Base-by-base conservation (phyloP, 2,888 invertebrate species). In the Metalampra italica region DNA sequence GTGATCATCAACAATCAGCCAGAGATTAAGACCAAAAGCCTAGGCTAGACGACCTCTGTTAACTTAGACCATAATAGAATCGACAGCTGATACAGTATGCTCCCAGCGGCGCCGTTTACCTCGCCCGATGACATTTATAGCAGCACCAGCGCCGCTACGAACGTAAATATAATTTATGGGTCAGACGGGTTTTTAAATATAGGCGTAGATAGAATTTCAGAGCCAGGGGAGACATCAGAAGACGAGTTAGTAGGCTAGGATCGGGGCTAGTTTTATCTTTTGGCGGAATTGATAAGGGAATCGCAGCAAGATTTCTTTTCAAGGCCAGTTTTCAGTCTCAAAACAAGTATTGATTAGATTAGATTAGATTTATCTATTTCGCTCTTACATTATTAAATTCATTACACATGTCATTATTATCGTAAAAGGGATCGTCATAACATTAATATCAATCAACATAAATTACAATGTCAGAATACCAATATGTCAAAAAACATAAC, bases 61-160 rank as follows among this genome's bases (percentile, higher is more conserved):
- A 0, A 0, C 54, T 58, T 59, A 49, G 0, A n/a, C 58, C 60
- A 36, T 2, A 9, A 37, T 7, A 29, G 50, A 47, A 56, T 48
- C 66, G 64, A 62, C 73, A 71, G 69, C 71, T 74, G 75, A 74
- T 68, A 71, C 70, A 59, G 59, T 62, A 52, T 53, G 61, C 64
- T 66, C 77, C 77, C 77, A 51, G 64, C 61, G 71, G 78, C 59
- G 65, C 64, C 70, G 76, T 78, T 75, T 67, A 65, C 72, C 66
- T 59, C 60, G 62, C 62, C 63, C 68, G 74, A 72, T 73, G 79
- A 78, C 79, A 69, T 77, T 78, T 77, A 78, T 75, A 62, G 74
- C 66, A 51, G 51, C 51, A 62, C 56, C 63, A 66, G 66, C 58
- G 62, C 66, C 60, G 22, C n/a, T 22, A 22, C 22, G 66, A 61